Percentiles rank a stretch among this genome's conserved stretches.
These are phyloP conservation scores for Piscicola geometra DNA, from an alignment of 2,888 invertebrate genomes.

Conservation along the genomic window DNA sequence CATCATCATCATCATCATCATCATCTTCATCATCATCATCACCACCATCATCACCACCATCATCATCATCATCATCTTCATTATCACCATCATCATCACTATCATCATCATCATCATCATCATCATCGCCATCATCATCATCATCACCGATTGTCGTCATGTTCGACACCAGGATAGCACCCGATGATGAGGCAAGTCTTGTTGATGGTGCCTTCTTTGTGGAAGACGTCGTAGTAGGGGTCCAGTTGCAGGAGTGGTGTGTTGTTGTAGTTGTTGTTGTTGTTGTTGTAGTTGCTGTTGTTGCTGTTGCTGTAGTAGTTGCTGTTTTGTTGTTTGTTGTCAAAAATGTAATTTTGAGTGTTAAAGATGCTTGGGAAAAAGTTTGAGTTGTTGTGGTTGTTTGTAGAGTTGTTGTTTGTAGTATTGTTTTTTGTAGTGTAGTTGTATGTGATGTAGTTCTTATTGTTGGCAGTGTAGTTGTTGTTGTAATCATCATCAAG, in stretches of 20 bases:
- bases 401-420: not conserved
- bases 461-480: not conserved
- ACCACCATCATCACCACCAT: not conserved
- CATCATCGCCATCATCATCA: not conserved
- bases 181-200: conserved; percentile 27
- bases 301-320: not conserved
- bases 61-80: not conserved
- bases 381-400: not conserved
- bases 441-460: not conserved
- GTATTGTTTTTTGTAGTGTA: not conserved
- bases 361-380: not conserved
- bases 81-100: not conserved
- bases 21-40: not conserved
- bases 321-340: not conserved
- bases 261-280: not conserved
- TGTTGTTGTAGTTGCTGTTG: not conserved
- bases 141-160: conserved; percentile 44
- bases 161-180: conserved; percentile 47
- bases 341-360: not conserved
- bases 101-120: not conserved
- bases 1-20: not conserved
- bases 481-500: not conserved
- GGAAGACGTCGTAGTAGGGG: not conserved
- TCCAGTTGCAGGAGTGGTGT: not conserved
- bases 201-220: not conserved